These are phyloP conservation scores for Cacoxenus indagator DNA, from an alignment of 2,888 invertebrate species.

Conservation along the genomic window DNA sequence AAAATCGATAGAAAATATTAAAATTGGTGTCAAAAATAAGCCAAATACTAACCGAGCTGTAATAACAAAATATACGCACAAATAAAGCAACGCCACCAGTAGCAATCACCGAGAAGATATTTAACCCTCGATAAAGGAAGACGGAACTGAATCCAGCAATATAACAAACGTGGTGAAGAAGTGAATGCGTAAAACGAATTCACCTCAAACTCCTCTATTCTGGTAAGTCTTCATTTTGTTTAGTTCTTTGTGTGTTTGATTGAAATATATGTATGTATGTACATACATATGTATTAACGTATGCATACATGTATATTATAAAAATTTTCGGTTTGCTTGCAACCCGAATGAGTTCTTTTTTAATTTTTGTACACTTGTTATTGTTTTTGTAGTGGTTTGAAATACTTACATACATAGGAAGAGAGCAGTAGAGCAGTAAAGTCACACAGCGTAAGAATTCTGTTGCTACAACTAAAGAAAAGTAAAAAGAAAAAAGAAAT, in stretches of 20 bases:
- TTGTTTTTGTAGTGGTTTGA: neutral
- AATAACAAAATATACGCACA: too few species aligned
- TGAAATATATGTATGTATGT: constrained; percentile 40
- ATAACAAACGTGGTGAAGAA: too few species aligned
- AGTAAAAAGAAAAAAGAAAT: neutral
- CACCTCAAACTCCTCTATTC: neutral
- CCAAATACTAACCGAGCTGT: too few species aligned
- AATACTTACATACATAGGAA: neutral
- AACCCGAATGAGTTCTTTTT: neutral
- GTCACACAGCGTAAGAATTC: neutral
- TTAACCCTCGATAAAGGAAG: too few species aligned
- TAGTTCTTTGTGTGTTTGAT: constrained; percentile 39
- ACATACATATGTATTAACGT: constrained; percentile 22
- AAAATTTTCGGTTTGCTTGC: too few species aligned
- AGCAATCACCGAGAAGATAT: too few species aligned
- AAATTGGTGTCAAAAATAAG: too few species aligned
- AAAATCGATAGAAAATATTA: too few species aligned
- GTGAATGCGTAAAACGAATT: neutral
- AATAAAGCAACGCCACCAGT: too few species aligned
- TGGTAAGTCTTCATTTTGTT: constrained; percentile 16
- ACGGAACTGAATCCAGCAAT: too few species aligned
- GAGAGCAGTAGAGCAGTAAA: neutral
- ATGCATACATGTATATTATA: neutral
- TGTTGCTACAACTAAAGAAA: neutral
- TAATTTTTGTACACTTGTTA: neutral